Base-by-base conservation (phyloP, 2,113 vertebrate species). In the human (Homo sapiens) region DNA sequence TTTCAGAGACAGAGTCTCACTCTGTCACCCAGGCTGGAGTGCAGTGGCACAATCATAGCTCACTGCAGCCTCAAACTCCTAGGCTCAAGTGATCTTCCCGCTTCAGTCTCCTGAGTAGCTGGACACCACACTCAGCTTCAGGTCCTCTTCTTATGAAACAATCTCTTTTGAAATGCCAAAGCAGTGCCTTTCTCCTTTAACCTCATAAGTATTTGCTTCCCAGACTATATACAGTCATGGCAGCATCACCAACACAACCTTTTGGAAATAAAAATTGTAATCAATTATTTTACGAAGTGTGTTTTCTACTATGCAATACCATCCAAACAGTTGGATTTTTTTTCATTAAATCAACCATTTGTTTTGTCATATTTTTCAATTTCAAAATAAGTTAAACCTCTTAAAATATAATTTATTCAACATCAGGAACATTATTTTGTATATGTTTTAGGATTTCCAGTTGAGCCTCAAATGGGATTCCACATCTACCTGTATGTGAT, bases 361-460 rank as follows among this genome's bases (percentile, higher is more conserved):
- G 73, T 93, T 88, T 79, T 80, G 23, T 48, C 35, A n/a, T 78
- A 35, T 45, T 83, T 48, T 91, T 93, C 50, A 40, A 40, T 83
- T 92, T 95, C 40, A 79, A 94, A 92, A 80, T 92, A 94, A 95
- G 43, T 92, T 43, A n/a, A 76, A 35, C 80, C 23, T 81, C 45
- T 92, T 95, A 89, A 96, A 94, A 89, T 23, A 13, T 16, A 76
- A 66, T 89, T 88, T 68, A 92, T 48, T 95, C 10, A 84, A 43
- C 27, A 83, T 38, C 32, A 75, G 35, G 86, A 76, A 66, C 78
- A 83, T 61, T 75, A 59, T 52, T 70, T 96, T 78, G 35, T 95
- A 1, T 91, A 32, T 89, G 73, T 52, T 72, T 90, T 76, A 85
- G 57, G 11, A 68, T 81, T 75, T 84, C 61, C 45, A 82, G 38